Conservation (phyloP, 1,140 invertebrate species). For the Eupristina koningsbergeri region DNA sequence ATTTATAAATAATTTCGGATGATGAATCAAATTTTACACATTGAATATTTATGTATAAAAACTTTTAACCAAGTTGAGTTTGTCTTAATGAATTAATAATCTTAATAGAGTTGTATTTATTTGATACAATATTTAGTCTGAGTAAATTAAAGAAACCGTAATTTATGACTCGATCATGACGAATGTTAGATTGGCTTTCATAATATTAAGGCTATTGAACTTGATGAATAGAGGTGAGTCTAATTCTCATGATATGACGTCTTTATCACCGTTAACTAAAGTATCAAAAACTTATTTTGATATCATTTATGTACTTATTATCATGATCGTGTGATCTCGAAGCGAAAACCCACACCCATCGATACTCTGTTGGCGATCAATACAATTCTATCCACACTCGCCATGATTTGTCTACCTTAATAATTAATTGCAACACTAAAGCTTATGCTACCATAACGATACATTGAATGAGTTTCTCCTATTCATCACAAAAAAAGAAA, state of each 20-base stretch:
- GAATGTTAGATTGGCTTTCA: not conserved
- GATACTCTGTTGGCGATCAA: not conserved
- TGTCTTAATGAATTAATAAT: no score
- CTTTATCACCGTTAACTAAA: not conserved
- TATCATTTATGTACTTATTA: not conserved
- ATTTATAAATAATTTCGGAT: no score
- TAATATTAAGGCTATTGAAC: not conserved
- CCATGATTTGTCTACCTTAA: not conserved
- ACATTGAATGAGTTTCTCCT: constrained; percentile 5
- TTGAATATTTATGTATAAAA: no score
- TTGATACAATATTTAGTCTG: not conserved
- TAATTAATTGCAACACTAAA: constrained; percentile 23
- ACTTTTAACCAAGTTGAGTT: no score
- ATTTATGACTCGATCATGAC: not conserved
- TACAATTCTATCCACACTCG: not conserved
- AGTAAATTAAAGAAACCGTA: not conserved
- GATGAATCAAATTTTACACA: no score
- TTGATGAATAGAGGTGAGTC: not conserved
- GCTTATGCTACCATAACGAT: not conserved
- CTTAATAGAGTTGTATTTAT: no score
- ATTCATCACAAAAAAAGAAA: constrained; percentile 2
- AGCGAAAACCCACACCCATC: not conserved
- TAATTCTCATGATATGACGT: not conserved
- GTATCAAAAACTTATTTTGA: not conserved
- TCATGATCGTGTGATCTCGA: not conserved